Evolutionary conservation across 2,888 invertebrate species (phyloP).

Genomic region (Limnephilus rhombicus): DNA sequence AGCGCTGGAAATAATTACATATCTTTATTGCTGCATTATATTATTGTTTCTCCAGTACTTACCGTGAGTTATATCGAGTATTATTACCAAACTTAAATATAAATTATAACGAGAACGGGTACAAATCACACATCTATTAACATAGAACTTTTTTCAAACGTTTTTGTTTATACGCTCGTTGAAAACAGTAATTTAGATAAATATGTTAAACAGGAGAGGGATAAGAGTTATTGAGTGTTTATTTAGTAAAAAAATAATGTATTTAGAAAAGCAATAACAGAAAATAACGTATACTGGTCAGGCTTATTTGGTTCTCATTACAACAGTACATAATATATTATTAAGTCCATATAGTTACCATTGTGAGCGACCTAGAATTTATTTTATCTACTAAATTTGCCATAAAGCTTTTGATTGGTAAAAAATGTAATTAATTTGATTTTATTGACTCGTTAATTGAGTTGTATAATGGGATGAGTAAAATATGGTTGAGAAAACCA

Average conservation of each 20-base stretch:
- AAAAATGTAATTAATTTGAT: neutral
- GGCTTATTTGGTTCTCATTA: neutral
- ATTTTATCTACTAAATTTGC: neutral
- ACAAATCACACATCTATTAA: conserved; percentile 18
- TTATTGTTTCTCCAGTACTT: conserved; percentile 10
- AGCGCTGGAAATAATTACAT: conserved; percentile 36
- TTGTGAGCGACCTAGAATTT: no score
- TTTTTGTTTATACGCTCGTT: neutral
- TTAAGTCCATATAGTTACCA: neutral
- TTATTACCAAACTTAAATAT: conserved; percentile 6
- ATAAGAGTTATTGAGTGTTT: neutral
- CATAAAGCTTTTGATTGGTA: neutral
- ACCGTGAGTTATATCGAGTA: conserved; percentile 3
- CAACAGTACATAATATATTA: neutral
- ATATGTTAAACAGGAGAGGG: neutral
- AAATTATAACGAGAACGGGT: conserved; percentile 18
- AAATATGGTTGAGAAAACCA: no score
- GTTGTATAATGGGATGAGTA: no score
- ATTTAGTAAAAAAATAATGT: neutral
- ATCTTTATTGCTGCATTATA: conserved; percentile 38
- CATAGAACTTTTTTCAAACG: neutral
- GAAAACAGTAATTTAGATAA: neutral
- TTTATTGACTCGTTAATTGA: neutral
- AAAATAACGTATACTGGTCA: neutral
- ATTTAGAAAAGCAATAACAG: neutral